Evolutionary conservation across 1,140 invertebrate species (phyloP).

Genomic region (Neotoxoptera formosana): DNA sequence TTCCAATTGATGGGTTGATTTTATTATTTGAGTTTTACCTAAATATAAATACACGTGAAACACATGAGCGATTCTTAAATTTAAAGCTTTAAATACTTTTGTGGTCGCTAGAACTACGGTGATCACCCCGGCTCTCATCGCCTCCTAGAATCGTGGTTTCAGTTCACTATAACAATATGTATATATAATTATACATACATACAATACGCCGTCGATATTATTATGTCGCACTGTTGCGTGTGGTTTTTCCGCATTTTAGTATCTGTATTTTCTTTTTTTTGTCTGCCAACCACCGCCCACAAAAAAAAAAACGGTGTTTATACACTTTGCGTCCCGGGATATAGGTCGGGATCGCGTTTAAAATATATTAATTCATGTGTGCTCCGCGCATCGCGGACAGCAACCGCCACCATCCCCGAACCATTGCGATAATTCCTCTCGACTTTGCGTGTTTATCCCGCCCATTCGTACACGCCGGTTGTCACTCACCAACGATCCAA

Average conservation of each 20-base stretch:
- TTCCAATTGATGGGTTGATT: neutral
- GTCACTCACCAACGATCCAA: conserved; percentile 6
- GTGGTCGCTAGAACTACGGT: neutral
- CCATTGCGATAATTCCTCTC: neutral
- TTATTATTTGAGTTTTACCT: neutral
- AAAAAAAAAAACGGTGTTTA: neutral
- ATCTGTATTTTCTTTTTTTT: too few relatives aligned
- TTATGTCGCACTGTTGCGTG: neutral
- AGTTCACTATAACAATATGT: neutral
- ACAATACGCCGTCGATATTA: neutral
- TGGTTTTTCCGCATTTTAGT: neutral
- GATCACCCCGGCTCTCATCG: neutral
- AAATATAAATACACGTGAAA: neutral
- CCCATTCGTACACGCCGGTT: neutral
- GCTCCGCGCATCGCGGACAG: neutral
- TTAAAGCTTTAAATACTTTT: neutral
- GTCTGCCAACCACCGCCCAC: too few relatives aligned
- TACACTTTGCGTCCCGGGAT: neutral
- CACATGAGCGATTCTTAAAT: neutral
- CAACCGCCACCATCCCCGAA: neutral
- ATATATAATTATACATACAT: neutral
- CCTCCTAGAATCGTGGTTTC: neutral
- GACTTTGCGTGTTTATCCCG: neutral
- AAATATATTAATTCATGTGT: conserved; percentile 16
- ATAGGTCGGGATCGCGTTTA: neutral